Percentiles rank a stretch among this genome's conserved stretches.
These are phyloP conservation scores for Drosophila kambysellisi DNA, from an alignment of 2,888 invertebrate species.

Conservation along the genomic window DNA sequence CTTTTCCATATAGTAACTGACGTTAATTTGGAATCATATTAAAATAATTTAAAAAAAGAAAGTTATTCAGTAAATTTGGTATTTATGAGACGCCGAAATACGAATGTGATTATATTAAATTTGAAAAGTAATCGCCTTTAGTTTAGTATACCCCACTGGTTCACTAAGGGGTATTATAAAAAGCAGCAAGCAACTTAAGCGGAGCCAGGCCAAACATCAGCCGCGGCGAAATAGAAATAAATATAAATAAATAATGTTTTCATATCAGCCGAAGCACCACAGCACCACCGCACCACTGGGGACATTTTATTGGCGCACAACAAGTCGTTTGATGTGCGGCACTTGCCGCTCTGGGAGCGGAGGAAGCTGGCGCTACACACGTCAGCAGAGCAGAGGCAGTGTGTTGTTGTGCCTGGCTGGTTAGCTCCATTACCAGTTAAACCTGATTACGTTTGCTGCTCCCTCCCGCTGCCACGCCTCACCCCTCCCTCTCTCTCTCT, in stretches of 20 bases:
- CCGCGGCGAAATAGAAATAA: slow-evolving; percentile 67
- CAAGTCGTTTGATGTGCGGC: slow-evolving; percentile 78
- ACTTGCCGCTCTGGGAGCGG: slow-evolving; percentile 55
- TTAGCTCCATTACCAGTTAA: slow-evolving; percentile 69
- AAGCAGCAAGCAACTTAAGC: slow-evolving; percentile 55
- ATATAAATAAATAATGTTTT: slow-evolving; percentile 79
- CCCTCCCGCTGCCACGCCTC: slow-evolving; percentile 18
- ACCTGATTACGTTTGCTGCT: slow-evolving; percentile 65
- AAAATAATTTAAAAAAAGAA: neutral
- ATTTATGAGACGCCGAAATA: neutral
- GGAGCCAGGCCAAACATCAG: slow-evolving; percentile 69
- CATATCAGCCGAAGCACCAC: slow-evolving; percentile 62
- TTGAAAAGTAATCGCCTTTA: neutral
- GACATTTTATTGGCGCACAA: slow-evolving; percentile 80
- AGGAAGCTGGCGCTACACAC: slow-evolving; percentile 60
- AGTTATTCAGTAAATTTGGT: neutral
- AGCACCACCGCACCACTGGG: slow-evolving; percentile 57
- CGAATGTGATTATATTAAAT: neutral
- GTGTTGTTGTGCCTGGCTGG: slow-evolving; percentile 22
- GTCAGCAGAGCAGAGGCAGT: slow-evolving; percentile 36
- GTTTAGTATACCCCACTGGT: neutral
- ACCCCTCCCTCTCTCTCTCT: slow-evolving; percentile 16
- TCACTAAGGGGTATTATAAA: slow-evolving; percentile 11
- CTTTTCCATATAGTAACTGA: neutral
- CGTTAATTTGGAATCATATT: neutral